Evolutionary conservation across 2,113 vertebrate species (phyloP), one percentile per base, ranked within the genome.

Genomic region (Epinephelus fuscoguttatus): DNA sequence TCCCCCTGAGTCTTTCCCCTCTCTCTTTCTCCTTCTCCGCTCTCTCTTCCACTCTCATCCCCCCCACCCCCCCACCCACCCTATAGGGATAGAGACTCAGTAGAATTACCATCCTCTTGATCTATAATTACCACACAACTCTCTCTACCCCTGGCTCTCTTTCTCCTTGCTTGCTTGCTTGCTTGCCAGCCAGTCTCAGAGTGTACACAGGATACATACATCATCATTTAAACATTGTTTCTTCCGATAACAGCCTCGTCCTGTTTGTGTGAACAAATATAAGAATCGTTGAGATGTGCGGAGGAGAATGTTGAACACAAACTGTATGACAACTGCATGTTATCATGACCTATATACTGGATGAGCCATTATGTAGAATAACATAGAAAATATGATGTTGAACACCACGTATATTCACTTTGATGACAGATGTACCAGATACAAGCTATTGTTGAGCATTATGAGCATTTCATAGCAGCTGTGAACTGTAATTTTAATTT

Each of bases 41-140:
- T 67, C 64, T 56, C 73, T 67, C 64, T 56, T 69, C 37, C 78
- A 45, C 55, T 42, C 80, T 49, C 25, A 4, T 30, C 61, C n/a
- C 56, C 30, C 53, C 9, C 4, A 0, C 50, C 21, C 63, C 50
- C 21, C 6, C 60, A 15, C 23, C 68, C 86, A 82, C 68, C 85
- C 90, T 88, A 81, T 86, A 88, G 90, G 90, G 93, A 91, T 82
- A 74, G 69, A 84, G 82, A 82, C 88, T 88, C 89, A 69, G 89
- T 91, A 91, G 88, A 93, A 94, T 94, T 93, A 92, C 85, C 85
- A 92, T 94, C 86, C 87, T 91, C 93, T 94, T 94, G 93, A 94
- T 94, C 90, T 94, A 94, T 94, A 94, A 94, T 94, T 94, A 94
- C 93, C 90, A 88, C 88, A 87, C 80, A 84, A 84, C 88, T 89